Evolutionary conservation across 2,888 invertebrate genomes (phyloP), one percentile per base, ranked within the genome.

Genomic region (Drosophila mettleri): DNA sequence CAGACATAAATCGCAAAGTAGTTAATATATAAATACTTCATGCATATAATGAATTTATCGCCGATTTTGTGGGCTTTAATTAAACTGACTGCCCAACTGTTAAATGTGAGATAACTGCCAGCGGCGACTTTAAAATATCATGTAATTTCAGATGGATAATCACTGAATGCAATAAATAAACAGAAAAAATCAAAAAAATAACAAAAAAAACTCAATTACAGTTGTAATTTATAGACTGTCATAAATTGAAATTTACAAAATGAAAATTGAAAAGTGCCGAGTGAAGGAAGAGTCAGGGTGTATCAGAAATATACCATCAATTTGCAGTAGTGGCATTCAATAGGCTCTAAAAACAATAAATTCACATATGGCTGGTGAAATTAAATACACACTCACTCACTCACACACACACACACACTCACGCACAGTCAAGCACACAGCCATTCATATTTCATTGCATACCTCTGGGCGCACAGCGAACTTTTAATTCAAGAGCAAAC

Each of bases 371-470:
- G 33, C 34, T 55, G 46, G 27, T 58, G 52, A 54, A 54, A 53
- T 24, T 43, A 61, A 43, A 20, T 20, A 54, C 46, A 59, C 27
- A 43, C 12, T 1, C 14, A 20, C 55, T 48, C 29, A 33, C 33
- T 46, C 31, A 43, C 43, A 20, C 36, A 38, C 33, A 45, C 46
- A 54, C 49, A 29, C 24, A 38, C 54, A 43, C 52, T 27, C 52
- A 52, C 43, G 39, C 41, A 46, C 61, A 72, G 34, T 66, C 72
- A 55, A 51, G 49, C 60, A 45, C 52, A 45, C 58, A 38, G 36
- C 60, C 49, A 60, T 60, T 65, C 61, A 62, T 48, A 57, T 57
- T 65, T 74, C 78, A 69, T 78, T 65, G 78, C 78, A 78, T 78
- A 76, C 69, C 62, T 62, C 38, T 34, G 64, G 74, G 74, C 74